These are phyloP conservation scores for Argyra leucocephala DNA, from an alignment of 2,888 invertebrate species.

Conservation along the genomic window DNA sequence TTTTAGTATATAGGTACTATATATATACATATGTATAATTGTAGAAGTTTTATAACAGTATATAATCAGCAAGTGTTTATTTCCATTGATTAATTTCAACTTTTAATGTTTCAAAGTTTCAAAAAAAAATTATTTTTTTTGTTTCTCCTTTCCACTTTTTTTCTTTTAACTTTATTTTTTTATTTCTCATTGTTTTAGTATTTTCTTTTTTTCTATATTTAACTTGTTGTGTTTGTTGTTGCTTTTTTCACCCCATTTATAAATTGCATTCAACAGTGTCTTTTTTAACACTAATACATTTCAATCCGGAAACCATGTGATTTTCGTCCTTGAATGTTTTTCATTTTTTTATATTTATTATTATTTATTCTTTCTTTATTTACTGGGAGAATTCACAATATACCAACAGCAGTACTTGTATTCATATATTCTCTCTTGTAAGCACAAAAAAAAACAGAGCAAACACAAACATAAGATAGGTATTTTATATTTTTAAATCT, in stretches of 20 bases:
- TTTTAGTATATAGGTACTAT: neutral
- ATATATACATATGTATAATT: neutral
- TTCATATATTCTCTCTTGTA: no score
- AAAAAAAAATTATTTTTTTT: neutral
- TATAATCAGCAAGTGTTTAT: neutral
- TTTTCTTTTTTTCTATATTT: neutral
- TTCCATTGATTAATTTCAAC: neutral
- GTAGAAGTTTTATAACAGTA: no score
- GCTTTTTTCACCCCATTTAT: no score
- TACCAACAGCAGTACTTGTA: no score
- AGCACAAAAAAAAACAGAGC: no score
- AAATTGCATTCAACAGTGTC: constrained; percentile 4
- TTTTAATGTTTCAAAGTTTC: constrained; percentile 6
- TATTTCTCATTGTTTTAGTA: neutral
- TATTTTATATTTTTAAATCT: no score
- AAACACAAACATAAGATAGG: no score
- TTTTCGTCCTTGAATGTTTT: constrained; percentile 1
- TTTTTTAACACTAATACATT: neutral
- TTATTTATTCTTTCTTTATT: neutral
- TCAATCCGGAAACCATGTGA: neutral
- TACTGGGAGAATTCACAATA: no score
- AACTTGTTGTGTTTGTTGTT: neutral
- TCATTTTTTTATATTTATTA: neutral
- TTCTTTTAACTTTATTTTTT: neutral
- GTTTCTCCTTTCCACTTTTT: no score